These are phyloP conservation scores for Pristionchus exspectatus DNA, from an alignment of 2,888 invertebrate genomes.

Conservation along the genomic window DNA sequence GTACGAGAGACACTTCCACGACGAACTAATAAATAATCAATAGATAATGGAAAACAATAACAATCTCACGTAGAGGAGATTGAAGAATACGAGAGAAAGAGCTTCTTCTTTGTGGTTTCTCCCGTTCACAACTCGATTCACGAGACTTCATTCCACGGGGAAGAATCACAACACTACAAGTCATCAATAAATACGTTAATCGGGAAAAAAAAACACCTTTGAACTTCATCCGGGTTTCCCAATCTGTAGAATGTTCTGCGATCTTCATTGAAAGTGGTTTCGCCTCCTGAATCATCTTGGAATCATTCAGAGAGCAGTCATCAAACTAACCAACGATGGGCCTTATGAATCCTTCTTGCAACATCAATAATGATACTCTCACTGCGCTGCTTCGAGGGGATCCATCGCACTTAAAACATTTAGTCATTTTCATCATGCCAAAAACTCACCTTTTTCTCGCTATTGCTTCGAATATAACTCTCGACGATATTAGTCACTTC, in stretches of 20 bases:
- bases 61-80: conserved; percentile 17
- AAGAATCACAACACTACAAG: conserved; percentile 35
- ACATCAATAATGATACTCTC: background rate
- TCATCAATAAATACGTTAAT: background rate
- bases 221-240: conserved; percentile 29
- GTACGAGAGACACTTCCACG: background rate
- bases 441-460: background rate
- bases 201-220: background rate
- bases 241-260: conserved; percentile 18
- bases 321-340: background rate
- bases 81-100: conserved; percentile 45
- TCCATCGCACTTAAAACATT: background rate
- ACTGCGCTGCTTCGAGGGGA: conserved; percentile 10
- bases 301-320: background rate
- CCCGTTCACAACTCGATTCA: conserved; percentile 17
- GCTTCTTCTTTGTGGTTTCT: background rate
- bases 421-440: background rate
- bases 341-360: conserved; percentile 31
- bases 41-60: background rate
- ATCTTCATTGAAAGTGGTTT: conserved; percentile 1
- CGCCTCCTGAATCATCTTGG: background rate
- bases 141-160: background rate
- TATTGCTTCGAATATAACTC: conserved; percentile 4
- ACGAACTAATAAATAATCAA: background rate
- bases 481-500: conserved; percentile 14